Percentiles rank a stretch among this genome's conserved stretches.
These are phyloP conservation scores for Dipodomys ordii DNA, from an alignment of 2,113 vertebrate species.

Conservation along the genomic window DNA sequence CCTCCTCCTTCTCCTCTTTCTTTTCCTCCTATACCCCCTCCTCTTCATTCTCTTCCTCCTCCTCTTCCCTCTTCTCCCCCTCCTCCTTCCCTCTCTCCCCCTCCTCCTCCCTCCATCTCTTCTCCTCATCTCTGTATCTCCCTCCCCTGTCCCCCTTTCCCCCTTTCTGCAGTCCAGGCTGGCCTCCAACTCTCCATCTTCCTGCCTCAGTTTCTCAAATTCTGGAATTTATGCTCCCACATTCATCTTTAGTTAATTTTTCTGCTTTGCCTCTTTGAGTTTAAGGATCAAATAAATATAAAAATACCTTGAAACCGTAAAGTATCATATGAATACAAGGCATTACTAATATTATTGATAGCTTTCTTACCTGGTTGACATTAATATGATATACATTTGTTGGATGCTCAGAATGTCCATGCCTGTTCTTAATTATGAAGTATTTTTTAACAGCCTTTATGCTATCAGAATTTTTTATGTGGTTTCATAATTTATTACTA, in stretches of 20 bases:
- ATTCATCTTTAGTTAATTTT: neutral
- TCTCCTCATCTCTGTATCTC: neutral
- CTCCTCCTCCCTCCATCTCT: too few species aligned
- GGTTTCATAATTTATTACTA: conserved; percentile 53
- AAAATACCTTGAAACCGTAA: neutral
- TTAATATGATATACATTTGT: neutral
- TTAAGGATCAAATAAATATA: neutral
- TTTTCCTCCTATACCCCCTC: too few species aligned
- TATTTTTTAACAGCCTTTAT: neutral
- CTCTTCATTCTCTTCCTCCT: too few species aligned
- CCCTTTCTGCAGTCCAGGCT: too few species aligned
- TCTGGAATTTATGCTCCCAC: too few species aligned
- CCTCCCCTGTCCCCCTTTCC: too few species aligned
- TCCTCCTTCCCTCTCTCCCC: too few species aligned
- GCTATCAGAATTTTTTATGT: conserved; percentile 36
- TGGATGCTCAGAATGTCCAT: neutral
- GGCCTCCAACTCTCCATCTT: too few species aligned
- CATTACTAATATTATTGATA: conserved; percentile 35
- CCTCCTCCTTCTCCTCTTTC: too few species aligned
- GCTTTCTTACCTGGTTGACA: neutral
- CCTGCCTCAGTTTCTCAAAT: too few species aligned
- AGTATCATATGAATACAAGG: neutral
- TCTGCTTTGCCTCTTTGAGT: conserved; percentile 43
- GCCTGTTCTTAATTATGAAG: neutral
- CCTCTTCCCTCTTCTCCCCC: too few species aligned